A percentile compares a stretch with the other conserved stretches of the same genome.
These are phyloP conservation scores for Anguilla megastoma DNA, from an alignment of 2,797 vertebrate species.

Conservation along the genomic window DNA sequence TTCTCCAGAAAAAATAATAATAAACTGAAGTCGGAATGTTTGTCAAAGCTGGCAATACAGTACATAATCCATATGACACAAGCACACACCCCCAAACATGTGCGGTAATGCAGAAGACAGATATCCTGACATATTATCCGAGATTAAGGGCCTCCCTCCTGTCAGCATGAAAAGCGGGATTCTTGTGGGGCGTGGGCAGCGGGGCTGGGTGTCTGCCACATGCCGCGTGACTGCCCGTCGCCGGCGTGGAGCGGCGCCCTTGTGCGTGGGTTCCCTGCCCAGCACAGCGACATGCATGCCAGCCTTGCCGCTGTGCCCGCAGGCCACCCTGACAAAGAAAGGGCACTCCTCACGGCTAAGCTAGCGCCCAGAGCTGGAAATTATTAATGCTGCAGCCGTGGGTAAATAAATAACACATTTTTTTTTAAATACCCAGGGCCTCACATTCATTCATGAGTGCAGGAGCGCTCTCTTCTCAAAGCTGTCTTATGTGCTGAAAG, in stretches of 20 bases:
- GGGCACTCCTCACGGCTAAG: conserved; percentile 41
- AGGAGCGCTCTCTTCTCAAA: conserved; percentile 31
- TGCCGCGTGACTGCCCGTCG: conserved; percentile 58
- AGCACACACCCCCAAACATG: background rate
- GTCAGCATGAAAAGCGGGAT: conserved; percentile 53
- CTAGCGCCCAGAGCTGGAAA: conserved; percentile 62
- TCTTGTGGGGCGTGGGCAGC: conserved; percentile 68
- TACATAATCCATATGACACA: background rate
- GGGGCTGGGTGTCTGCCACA: conserved; percentile 65
- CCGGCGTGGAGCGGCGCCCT: conserved; percentile 51
- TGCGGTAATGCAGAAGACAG: conserved; percentile 22
- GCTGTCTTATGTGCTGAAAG: conserved; percentile 47
- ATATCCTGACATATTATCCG: conserved; percentile 45
- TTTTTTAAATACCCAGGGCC: conserved; percentile 34
- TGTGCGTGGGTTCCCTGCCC: conserved; percentile 60
- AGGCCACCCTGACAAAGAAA: conserved; percentile 54
- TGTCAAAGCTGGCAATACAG: background rate
- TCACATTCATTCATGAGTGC: conserved; percentile 49
- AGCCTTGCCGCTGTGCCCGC: conserved; percentile 60
- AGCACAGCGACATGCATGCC: conserved; percentile 57
- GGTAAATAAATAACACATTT: conserved; percentile 65
- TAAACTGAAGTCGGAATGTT: background rate
- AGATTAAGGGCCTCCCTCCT: conserved; percentile 39
- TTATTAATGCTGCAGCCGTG: conserved; percentile 49
- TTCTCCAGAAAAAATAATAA: background rate